Base-by-base conservation (phyloP, 2,113 vertebrate species). In the Heterotilapia buettikoferi region DNA sequence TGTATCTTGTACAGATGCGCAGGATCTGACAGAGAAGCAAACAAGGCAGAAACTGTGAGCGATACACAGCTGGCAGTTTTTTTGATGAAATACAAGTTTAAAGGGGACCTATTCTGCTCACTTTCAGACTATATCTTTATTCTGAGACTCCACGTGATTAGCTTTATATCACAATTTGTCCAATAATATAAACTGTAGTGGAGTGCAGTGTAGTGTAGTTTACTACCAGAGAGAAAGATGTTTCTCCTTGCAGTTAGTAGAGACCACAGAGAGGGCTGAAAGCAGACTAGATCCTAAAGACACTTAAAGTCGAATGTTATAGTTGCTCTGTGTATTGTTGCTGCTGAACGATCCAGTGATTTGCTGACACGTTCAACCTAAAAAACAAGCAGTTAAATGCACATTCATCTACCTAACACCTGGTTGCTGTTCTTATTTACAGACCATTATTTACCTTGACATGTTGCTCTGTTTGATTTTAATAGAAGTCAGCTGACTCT, bases 1-100 rank as follows among this genome's bases (percentile, higher is more conserved):
- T 99, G 93, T 99, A 99, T 95, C 98, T 97, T 84, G 98, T 99
- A 92, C 98, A 99, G 97, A 99, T 99, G 93, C 98, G 97, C 78
- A 99, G 97, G 93, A 99, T 99, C 98, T 99, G 93, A 6, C 16
- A 13, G 47, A 19, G 21, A 31, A 19, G 24, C 26, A 29, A 29
- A 9, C 9, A 43, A 45, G 10, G 45, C 11, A 47, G 9, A 36
- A 81, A 66, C 84, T 73, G 26, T 24, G 24, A 79, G 26, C 2
- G 29, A 63, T 24, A 14, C n/a, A 71, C 36, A 24, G 63, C n/a
- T 40, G 4, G 36, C 36, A 21, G 36, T 40, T 61, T 2, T 21
- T 59, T 68, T 14, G 14, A 40, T 13, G 18, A 66, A 40, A 68
- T 2, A 1, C 33, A 13, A 18, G 63, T 68, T 68, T 40, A n/a